Evolutionary conservation across 2,888 invertebrate genomes (phyloP).

Genomic region (Zaprionus bogoriensis): DNA sequence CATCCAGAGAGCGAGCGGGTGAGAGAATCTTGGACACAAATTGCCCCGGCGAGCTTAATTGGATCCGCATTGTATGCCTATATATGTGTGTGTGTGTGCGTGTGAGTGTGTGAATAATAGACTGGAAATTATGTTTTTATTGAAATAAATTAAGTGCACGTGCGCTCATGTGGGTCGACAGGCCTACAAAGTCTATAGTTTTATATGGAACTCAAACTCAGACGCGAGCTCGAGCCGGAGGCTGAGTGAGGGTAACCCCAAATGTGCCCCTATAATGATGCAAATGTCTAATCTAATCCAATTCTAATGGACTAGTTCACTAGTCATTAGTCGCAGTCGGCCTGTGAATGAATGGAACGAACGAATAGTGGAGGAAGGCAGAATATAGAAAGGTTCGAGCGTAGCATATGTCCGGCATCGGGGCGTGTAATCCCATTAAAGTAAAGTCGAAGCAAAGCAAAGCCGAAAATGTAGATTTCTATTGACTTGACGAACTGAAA

Average conservation of each 20-base stretch:
- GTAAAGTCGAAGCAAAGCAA: too few species aligned
- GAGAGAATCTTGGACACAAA: slow-evolving; percentile 31
- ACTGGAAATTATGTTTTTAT: slow-evolving; percentile 74
- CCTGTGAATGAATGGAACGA: not conserved
- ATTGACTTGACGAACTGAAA: too few species aligned
- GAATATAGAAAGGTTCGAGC: too few species aligned
- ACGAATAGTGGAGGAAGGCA: not conserved
- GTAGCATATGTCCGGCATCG: too few species aligned
- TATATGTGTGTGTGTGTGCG: slow-evolving; percentile 16
- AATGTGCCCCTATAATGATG: slow-evolving; percentile 50
- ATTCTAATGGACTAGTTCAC: slow-evolving; percentile 26
- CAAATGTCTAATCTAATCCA: slow-evolving; percentile 70
- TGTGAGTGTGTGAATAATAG: slow-evolving; percentile 63
- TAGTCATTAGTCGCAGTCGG: not conserved
- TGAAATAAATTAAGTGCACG: slow-evolving; percentile 79
- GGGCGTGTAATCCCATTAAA: too few species aligned
- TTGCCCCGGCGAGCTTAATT: slow-evolving; percentile 57
- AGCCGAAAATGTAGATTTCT: too few species aligned
- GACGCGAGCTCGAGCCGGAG: too few species aligned
- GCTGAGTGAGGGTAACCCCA: not conserved
- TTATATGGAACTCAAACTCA: too few species aligned
- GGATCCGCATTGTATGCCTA: slow-evolving; percentile 52
- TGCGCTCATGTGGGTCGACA: slow-evolving; percentile 67
- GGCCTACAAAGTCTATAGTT: not conserved
- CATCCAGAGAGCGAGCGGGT: not conserved